phyloP scores from a whole-genome alignment of 2,113 vertebrate species.

The Elephas maximus region DNA sequence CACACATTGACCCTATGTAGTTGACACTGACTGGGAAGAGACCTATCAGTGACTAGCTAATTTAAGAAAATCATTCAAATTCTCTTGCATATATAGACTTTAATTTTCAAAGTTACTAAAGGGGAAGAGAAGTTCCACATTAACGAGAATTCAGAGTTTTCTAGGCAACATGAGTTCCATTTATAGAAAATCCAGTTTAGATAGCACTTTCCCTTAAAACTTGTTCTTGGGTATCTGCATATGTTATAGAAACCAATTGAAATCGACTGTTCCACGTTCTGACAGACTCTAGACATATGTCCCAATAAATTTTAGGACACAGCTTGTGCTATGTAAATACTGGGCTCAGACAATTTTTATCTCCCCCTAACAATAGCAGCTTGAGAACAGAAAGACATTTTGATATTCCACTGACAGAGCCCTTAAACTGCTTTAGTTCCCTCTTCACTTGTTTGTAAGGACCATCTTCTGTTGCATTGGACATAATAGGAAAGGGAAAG shows the following conservation, averaged over 20 bases:
- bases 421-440: conserved; percentile 33
- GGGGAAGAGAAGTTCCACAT: neutral
- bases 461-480: conserved; percentile 12
- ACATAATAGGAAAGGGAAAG: neutral
- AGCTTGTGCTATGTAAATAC: conserved; percentile 3
- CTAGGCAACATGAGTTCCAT: neutral
- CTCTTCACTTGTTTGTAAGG: neutral
- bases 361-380: neutral
- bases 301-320: neutral
- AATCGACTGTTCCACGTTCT: neutral
- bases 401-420: neutral
- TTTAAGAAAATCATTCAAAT: neutral
- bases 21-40: neutral
- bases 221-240: neutral
- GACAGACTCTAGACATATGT: neutral
- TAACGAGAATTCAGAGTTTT: neutral
- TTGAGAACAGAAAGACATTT: conserved; percentile 27
- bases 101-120: neutral
- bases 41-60: neutral
- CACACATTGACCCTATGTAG: neutral
- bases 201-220: neutral
- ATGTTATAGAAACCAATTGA: neutral
- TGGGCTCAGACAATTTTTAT: neutral
- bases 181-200: conserved; percentile 35
- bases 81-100: neutral